A percentile compares a stretch with the other conserved stretches of the same genome.
These are phyloP conservation scores for Empidonax alnorum DNA, from an alignment of 2,113 vertebrate species.

Conservation along the genomic window DNA sequence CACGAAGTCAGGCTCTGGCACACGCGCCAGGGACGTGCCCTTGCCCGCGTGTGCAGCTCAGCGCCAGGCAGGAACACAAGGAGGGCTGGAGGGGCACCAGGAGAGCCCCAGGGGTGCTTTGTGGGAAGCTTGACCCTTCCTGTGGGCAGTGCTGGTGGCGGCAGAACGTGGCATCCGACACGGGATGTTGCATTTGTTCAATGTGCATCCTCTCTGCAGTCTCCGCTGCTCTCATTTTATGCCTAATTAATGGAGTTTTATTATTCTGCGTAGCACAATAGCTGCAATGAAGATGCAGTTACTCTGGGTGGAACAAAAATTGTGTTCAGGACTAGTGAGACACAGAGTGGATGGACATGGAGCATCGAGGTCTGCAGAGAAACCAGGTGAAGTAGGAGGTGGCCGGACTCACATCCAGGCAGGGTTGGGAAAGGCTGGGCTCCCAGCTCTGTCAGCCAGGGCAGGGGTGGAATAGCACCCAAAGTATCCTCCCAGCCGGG, in stretches of 20 bases:
- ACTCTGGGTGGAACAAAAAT: neutral
- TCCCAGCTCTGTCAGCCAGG: neutral
- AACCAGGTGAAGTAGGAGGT: neutral
- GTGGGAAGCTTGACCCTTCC: neutral
- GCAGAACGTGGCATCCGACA: accelerated
- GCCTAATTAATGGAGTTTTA: neutral
- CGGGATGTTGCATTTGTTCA: accelerated
- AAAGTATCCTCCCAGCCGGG: neutral
- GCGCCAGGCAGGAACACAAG: accelerated
- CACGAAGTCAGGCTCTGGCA: neutral
- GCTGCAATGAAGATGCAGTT: neutral
- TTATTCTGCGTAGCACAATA: neutral
- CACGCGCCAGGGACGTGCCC: accelerated
- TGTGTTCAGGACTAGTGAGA: neutral
- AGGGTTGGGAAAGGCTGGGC: neutral
- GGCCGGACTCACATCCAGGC: neutral
- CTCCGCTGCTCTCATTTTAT: neutral
- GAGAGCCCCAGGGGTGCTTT: neutral
- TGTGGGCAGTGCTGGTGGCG: neutral
- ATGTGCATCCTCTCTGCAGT: neutral
- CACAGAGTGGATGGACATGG: neutral
- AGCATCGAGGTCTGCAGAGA: neutral
- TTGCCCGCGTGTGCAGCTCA: accelerated
- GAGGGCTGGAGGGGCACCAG: neutral
- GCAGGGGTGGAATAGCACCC: neutral